A percentile compares a stretch with the other conserved stretches of the same genome.
These are phyloP conservation scores for Rambutsinella grinnellia DNA, from an alignment of 2,888 invertebrate genomes.

Conservation along the genomic window DNA sequence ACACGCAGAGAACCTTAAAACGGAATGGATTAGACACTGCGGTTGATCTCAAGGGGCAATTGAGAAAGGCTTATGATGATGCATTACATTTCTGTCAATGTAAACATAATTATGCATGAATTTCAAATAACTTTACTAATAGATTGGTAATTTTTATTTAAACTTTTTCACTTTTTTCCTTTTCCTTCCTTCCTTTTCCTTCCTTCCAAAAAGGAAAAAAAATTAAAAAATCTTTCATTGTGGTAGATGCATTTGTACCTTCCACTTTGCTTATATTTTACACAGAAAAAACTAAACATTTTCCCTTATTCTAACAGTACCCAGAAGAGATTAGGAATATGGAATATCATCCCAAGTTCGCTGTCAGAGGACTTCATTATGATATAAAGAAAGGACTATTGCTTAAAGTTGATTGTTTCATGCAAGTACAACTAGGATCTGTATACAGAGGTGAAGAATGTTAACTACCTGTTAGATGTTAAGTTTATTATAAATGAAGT, in stretches of 20 bases:
- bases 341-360: constrained; percentile 93
- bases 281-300: too few species aligned
- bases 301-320: constrained; percentile 80
- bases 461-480: not conserved
- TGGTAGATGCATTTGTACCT: too few species aligned
- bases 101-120: too few species aligned
- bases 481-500: not conserved
- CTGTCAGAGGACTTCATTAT: constrained; percentile 96
- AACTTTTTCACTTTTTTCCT: too few species aligned
- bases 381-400: constrained; percentile 95
- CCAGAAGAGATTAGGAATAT: constrained; percentile 83
- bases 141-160: too few species aligned
- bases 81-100: constrained; percentile 63
- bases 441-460: constrained; percentile 86
- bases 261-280: too few species aligned
- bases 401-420: constrained; percentile 94
- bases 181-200: too few species aligned
- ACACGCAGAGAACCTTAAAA: constrained; percentile 14
- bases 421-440: constrained; percentile 95
- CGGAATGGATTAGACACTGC: constrained; percentile 11
- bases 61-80: constrained; percentile 64
- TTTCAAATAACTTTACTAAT: too few species aligned
- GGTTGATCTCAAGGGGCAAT: constrained; percentile 43
- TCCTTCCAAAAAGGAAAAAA: too few species aligned
- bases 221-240: too few species aligned